Evolutionary conservation across 2,113 vertebrate genomes (phyloP).

Genomic region (Chroicocephalus ridibundus): DNA sequence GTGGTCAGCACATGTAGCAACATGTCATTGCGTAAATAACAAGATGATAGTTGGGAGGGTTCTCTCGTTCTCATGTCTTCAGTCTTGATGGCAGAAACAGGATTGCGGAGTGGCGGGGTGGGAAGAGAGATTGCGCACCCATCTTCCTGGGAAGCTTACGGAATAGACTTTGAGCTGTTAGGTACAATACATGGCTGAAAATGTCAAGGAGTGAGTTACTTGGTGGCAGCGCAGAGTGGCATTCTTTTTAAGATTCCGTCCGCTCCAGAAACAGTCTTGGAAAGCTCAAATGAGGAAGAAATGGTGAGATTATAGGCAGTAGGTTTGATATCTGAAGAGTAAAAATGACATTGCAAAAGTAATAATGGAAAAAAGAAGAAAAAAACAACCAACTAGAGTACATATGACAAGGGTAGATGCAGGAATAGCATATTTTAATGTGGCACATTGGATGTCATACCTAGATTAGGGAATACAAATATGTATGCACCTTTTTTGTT

Average conservation of each 20-base stretch:
- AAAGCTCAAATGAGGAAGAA: neutral
- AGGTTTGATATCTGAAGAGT: neutral
- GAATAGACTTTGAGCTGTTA: neutral
- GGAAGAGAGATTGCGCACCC: neutral
- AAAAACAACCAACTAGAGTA: neutral
- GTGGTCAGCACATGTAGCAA: neutral
- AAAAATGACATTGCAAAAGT: neutral
- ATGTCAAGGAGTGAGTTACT: neutral
- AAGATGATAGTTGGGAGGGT: neutral
- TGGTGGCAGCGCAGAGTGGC: neutral
- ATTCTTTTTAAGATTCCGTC: neutral
- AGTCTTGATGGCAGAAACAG: neutral
- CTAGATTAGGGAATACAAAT: neutral
- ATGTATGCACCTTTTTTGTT: neutral
- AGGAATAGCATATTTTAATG: neutral
- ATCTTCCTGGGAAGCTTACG: neutral
- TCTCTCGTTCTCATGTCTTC: neutral
- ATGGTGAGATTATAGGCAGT: neutral
- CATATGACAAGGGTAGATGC: neutral
- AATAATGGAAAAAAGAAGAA: neutral
- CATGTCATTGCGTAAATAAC: neutral
- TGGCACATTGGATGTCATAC: neutral
- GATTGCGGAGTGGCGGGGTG: neutral
- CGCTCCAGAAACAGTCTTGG: neutral
- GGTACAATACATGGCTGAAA: neutral